Conservation (phyloP, 2,797 vertebrate species). For the Tachyglossus aculeatus region DNA sequence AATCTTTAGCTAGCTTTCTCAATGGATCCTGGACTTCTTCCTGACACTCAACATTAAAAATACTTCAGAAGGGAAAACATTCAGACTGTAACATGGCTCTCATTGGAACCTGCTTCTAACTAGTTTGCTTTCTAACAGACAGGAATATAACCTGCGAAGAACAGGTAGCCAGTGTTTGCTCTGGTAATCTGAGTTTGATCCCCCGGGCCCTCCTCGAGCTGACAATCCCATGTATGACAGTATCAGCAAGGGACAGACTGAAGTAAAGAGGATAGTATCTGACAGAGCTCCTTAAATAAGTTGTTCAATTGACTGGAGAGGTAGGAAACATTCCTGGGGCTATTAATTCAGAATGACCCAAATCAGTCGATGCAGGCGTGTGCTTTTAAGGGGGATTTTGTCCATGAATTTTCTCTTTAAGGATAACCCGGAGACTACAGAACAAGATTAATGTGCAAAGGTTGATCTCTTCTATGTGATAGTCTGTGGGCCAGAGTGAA, state of each 20-base stretch:
- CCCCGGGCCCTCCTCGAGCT: slow-evolving; percentile 40
- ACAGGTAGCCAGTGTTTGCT: slow-evolving; percentile 3
- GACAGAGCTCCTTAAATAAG: slow-evolving; percentile 51
- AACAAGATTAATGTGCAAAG: background rate
- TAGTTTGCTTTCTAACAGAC: slow-evolving; percentile 8
- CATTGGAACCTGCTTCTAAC: slow-evolving; percentile 26
- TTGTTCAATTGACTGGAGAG: slow-evolving; percentile 50
- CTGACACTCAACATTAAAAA: slow-evolving; percentile 44
- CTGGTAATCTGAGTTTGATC: slow-evolving; percentile 50
- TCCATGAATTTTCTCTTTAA: slow-evolving; percentile 18
- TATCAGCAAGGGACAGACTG: slow-evolving; percentile 43
- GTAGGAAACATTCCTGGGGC: slow-evolving; percentile 29
- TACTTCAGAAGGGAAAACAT: slow-evolving; percentile 29
- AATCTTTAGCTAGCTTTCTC: slow-evolving; percentile 35
- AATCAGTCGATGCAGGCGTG: background rate
- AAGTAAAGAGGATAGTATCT: slow-evolving; percentile 46
- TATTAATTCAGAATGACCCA: slow-evolving; percentile 37
- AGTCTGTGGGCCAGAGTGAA: too few relatives aligned
- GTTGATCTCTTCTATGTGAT: too few relatives aligned
- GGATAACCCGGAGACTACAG: background rate
- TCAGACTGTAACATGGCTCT: slow-evolving; percentile 27
- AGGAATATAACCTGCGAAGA: slow-evolving; percentile 19
- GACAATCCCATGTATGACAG: slow-evolving; percentile 47
- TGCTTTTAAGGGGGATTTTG: slow-evolving; percentile 42
- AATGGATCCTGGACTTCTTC: slow-evolving; percentile 36